Evolutionary conservation across 53 echinoderm and acorn worm species (phyloP), one percentile per base, ranked within the genome.

Genomic region (Crossaster papposus): DNA sequence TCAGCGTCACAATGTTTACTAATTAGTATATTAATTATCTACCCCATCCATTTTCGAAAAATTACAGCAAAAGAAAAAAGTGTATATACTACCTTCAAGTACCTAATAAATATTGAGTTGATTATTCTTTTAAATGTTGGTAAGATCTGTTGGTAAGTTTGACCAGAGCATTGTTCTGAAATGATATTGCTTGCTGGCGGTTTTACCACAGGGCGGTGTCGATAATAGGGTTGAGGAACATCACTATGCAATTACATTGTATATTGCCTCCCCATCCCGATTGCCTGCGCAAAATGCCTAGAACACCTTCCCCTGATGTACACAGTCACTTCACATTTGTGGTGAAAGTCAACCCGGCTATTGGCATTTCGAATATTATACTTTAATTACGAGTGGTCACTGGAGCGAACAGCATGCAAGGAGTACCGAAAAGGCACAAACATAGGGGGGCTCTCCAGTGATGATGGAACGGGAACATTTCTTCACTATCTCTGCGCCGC

Each of bases 311-410:
- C 63, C 75, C 62, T 31, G 26, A 30, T 51, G 15, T 80, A 55
- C 77, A 77, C 29, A 77, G 87, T 87, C 87, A 76, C 31, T 75
- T 87, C 77, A 52, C 87, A 87, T 87, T 87, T 87, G 77, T 54
- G 76, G 51, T 77, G 34, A 76, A 87, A 87, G 87, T 87, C 87
- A 76, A 62, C 62, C 44, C n/a, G 62, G 77, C 87, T 87, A 55
- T 76, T 87, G 87, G 87, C 77, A 87, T 87, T 77, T 65, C 24
- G 77, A 87, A 87, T 87, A 87, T 77, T 87, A 58, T 77, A 87
- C 76, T 87, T 87, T 87, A 87, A 87, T 87, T 87, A 87, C 87
- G 54, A 87, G 72, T 62, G 77, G 76, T 77, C 87, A 87, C 62
- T 87, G 76, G 77, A 87, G 87, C 87, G 87, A 55, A 87, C 77